These are phyloP conservation scores for Megastigmus dorsalis DNA, from an alignment of 2,888 invertebrate species.

Conservation along the genomic window DNA sequence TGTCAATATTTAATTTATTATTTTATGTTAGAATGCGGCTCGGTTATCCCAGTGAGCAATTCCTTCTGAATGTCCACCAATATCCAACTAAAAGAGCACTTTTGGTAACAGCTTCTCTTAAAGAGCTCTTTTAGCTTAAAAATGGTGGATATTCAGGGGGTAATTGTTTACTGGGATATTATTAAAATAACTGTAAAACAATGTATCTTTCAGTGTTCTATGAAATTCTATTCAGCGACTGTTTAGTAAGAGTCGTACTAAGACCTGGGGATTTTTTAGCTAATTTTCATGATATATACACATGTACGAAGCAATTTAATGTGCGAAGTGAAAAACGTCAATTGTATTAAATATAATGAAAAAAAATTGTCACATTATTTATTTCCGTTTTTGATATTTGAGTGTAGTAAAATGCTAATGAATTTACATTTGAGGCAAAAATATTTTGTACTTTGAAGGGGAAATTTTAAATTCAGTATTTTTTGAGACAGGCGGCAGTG, in stretches of 20 bases:
- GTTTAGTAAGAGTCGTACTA: conserved; percentile 29
- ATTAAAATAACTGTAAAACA: not conserved
- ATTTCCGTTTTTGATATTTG: conserved; percentile 9
- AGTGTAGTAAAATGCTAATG: not conserved
- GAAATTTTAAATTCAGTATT: conserved; percentile 38
- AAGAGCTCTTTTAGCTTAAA: too few relatives aligned
- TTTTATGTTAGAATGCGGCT: too few relatives aligned
- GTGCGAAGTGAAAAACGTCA: conserved; percentile 42
- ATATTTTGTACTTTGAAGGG: not conserved
- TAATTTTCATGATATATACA: conserved; percentile 42
- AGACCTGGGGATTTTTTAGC: conserved; percentile 38
- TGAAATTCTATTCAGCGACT: conserved; percentile 16
- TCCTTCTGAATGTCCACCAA: too few relatives aligned
- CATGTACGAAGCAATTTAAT: conserved; percentile 43
- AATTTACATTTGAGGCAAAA: conserved; percentile 3
- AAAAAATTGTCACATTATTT: conserved; percentile 50
- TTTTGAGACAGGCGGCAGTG: conserved; percentile 10
- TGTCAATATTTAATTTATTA: too few relatives aligned
- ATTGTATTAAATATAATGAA: conserved; percentile 43
- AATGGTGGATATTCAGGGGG: too few relatives aligned
- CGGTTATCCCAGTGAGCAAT: too few relatives aligned
- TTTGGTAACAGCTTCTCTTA: too few relatives aligned
- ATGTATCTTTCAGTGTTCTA: conserved; percentile 10
- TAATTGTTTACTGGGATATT: too few relatives aligned
- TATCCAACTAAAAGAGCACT: too few relatives aligned